Evolutionary conservation across 2,113 vertebrate species (phyloP).

Genomic region (Mesitornis unicolor): DNA sequence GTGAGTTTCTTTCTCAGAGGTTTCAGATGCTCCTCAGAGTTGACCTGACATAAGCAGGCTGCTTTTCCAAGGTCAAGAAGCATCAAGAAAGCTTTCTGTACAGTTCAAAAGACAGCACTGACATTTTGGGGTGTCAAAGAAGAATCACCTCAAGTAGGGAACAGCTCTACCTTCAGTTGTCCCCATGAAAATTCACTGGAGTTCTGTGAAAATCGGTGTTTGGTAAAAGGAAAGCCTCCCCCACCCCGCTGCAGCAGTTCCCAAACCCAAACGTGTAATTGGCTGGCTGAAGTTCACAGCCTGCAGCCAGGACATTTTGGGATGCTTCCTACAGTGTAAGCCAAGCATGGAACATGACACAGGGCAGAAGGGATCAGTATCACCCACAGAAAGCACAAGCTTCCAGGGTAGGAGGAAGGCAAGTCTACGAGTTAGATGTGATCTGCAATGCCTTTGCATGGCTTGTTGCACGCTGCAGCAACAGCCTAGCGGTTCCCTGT

Average conservation of each 20-base stretch:
- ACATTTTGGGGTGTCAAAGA: neutral
- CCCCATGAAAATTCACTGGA: neutral
- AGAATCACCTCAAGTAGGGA: neutral
- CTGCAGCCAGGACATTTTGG: neutral
- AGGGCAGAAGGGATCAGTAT: neutral
- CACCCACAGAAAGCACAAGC: neutral
- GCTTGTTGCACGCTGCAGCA: neutral
- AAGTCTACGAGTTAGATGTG: fast-evolving
- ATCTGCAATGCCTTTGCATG: neutral
- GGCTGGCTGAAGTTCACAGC: neutral
- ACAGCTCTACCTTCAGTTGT: neutral
- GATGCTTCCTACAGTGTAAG: neutral
- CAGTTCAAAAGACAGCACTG: neutral
- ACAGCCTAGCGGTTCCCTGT: neutral
- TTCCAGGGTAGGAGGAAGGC: neutral
- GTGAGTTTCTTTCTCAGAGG: neutral
- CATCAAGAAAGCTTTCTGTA: neutral
- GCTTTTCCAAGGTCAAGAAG: neutral
- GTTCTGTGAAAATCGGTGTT: neutral
- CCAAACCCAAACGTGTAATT: neutral
- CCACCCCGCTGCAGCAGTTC: fast-evolving
- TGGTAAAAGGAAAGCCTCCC: neutral
- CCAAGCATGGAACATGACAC: neutral
- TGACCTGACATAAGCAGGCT: neutral
- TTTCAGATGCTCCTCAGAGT: neutral